These are phyloP conservation scores for Melanaphis sacchari DNA, from an alignment of 1,140 invertebrate species.

Conservation along the genomic window DNA sequence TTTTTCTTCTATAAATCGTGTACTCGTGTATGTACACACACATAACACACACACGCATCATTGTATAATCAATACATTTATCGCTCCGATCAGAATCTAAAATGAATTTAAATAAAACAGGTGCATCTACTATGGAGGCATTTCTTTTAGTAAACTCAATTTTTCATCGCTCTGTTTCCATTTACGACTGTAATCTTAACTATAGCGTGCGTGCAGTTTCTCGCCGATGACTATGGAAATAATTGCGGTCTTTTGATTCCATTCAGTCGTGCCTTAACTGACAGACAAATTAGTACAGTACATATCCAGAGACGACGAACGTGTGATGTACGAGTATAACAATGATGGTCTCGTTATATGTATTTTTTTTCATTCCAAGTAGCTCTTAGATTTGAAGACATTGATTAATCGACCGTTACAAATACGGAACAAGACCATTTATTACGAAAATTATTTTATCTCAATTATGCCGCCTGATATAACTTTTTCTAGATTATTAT, in stretches of 20 bases:
- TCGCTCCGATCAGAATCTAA: neutral
- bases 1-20: too few relatives aligned
- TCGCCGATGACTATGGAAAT: slow-evolving; percentile 22
- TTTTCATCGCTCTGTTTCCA: neutral
- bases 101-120: neutral
- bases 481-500: slow-evolving; percentile 17
- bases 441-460: slow-evolving; percentile 45
- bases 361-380: slow-evolving; percentile 32
- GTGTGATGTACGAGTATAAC: slow-evolving; percentile 35
- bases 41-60: too few relatives aligned
- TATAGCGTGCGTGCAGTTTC: slow-evolving; percentile 57
- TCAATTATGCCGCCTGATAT: slow-evolving; percentile 40
- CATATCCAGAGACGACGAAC: slow-evolving; percentile 16
- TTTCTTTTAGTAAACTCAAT: slow-evolving; percentile 9
- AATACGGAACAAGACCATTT: slow-evolving; percentile 55
- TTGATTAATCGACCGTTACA: slow-evolving; percentile 57
- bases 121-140: neutral
- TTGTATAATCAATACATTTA: neutral
- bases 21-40: too few relatives aligned
- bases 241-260: slow-evolving; percentile 54
- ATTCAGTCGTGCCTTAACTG: slow-evolving; percentile 31
- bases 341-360: slow-evolving; percentile 46
- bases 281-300: slow-evolving; percentile 47
- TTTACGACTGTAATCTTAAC: neutral
- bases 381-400: slow-evolving; percentile 47